phyloP scores from a whole-genome alignment of 2,888 invertebrate species.

The Lapara coniferarum region DNA sequence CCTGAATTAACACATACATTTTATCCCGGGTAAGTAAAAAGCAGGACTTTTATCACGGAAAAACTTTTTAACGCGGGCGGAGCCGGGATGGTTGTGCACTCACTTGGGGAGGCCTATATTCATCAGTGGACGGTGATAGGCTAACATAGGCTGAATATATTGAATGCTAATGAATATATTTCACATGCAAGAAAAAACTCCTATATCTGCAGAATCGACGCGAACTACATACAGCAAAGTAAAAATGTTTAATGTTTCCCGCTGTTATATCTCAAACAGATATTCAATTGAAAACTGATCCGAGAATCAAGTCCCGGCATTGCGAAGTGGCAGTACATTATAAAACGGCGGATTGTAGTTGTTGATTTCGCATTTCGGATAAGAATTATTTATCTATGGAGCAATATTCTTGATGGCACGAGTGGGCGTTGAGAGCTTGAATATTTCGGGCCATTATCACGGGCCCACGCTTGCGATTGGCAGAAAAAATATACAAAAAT shows the following conservation, averaged over 20 bases:
- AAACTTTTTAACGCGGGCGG: too few species aligned
- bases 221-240: background rate
- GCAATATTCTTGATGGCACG: slow-evolving; percentile 66
- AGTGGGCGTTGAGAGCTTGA: slow-evolving; percentile 72
- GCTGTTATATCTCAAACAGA: background rate
- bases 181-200: background rate
- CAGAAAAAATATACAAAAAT: slow-evolving; percentile 76
- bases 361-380: slow-evolving; percentile 33
- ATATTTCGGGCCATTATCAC: slow-evolving; percentile 76
- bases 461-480: slow-evolving; percentile 74
- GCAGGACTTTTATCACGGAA: too few species aligned
- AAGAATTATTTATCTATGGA: slow-evolving; percentile 58
- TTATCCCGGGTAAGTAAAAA: too few species aligned
- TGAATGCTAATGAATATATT: too few species aligned
- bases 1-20: too few species aligned
- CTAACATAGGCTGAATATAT: too few species aligned
- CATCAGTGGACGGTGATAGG: too few species aligned
- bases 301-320: background rate
- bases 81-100: too few species aligned
- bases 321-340: slow-evolving; percentile 10
- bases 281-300: background rate
- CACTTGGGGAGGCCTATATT: too few species aligned
- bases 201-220: too few species aligned
- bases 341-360: slow-evolving; percentile 23
- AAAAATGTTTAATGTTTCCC: slow-evolving; percentile 1